Percentiles rank a stretch among this genome's conserved stretches.
Conservation (phyloP, 2,797 vertebrate genomes). For the Spinus olivaceus region DNA sequence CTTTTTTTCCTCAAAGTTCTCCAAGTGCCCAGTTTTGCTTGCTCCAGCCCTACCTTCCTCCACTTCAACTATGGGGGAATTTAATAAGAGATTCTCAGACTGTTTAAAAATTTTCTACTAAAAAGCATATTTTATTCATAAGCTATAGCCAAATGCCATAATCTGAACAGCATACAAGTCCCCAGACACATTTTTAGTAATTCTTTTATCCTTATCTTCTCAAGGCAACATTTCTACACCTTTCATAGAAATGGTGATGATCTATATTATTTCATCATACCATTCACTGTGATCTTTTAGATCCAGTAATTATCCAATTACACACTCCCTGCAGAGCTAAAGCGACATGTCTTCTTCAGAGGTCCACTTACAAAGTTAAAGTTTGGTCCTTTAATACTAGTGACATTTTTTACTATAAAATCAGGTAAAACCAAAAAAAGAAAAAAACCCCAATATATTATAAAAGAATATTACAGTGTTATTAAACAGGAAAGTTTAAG, state of each 20-base stretch:
- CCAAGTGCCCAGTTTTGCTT: not conserved
- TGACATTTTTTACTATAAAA: not conserved
- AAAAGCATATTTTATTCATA: not conserved
- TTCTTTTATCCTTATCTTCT: slow-evolving; percentile 21
- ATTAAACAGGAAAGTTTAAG: not conserved
- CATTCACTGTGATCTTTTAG: slow-evolving; percentile 36
- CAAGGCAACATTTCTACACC: slow-evolving; percentile 37
- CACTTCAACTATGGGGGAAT: not conserved
- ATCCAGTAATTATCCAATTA: slow-evolving; percentile 23
- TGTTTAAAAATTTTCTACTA: not conserved
- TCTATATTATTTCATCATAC: slow-evolving; percentile 48
- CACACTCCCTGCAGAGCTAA: not conserved
- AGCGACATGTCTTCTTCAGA: not conserved
- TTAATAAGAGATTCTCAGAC: not conserved
- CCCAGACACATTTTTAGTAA: not conserved
- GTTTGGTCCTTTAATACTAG: not conserved
- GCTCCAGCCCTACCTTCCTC: not conserved
- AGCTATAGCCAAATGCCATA: not conserved
- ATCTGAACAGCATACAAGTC: not conserved
- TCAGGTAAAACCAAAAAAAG: not conserved
- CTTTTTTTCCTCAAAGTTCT: not conserved
- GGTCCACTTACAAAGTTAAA: not conserved
- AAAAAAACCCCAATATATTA: not conserved
- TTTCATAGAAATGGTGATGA: slow-evolving; percentile 31
- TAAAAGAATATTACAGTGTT: not conserved